Evolutionary conservation across 2,888 invertebrate genomes (phyloP).

Genomic region (Aphidius colemani): DNA sequence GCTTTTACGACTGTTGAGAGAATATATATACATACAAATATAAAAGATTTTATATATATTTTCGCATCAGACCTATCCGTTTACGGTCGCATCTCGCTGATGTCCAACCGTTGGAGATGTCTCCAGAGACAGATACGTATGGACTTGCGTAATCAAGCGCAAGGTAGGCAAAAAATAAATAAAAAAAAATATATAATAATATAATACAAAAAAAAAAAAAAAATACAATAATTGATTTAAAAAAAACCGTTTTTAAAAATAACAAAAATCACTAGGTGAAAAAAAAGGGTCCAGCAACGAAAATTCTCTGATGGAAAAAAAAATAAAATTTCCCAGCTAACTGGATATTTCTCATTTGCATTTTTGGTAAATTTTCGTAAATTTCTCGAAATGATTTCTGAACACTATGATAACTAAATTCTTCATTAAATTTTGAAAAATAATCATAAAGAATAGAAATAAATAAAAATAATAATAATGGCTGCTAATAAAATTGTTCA

Average conservation of each 20-base stretch:
- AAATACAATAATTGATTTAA: neutral
- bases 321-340: no score
- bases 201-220: no score
- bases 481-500: slow-evolving; percentile 3
- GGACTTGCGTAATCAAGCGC: slow-evolving; percentile 7
- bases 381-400: no score
- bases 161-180: neutral
- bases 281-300: neutral
- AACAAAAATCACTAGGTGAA: no score
- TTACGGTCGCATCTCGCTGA: slow-evolving; percentile 6
- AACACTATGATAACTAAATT: neutral
- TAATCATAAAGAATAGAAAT: no score
- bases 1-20: no score
- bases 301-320: no score
- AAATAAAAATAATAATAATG: neutral
- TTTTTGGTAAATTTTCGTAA: no score
- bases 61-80: slow-evolving; percentile 9
- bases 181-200: no score
- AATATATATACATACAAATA: neutral
- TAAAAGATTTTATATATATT: neutral
- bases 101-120: neutral
- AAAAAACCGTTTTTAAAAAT: slow-evolving; percentile 11
- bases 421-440: no score
- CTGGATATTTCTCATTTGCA: no score
- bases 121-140: neutral